Conservation (phyloP, 1,140 invertebrate genomes). For the Olivierus martensii region DNA sequence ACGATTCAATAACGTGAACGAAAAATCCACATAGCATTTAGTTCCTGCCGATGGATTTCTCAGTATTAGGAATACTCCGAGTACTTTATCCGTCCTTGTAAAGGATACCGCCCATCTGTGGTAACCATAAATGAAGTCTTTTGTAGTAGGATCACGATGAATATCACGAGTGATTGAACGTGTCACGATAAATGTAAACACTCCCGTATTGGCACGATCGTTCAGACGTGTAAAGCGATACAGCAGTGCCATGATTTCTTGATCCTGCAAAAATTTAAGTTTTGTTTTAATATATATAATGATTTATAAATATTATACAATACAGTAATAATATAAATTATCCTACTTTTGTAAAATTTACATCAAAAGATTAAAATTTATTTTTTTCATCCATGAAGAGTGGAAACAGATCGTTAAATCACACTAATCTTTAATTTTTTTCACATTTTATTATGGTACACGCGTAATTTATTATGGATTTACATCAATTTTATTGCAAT, state of each 20-base stretch:
- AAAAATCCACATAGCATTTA: conserved; percentile 63
- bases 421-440: too few species aligned
- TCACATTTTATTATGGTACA: too few species aligned
- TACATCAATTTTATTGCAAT: too few species aligned
- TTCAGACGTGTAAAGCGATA: conserved; percentile 70
- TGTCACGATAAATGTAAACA: conserved; percentile 66
- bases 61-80: conserved; percentile 70
- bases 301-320: too few species aligned
- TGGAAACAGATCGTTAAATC: too few species aligned
- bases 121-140: conserved; percentile 71
- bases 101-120: conserved; percentile 77
- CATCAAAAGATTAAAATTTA: too few species aligned
- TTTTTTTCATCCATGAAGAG: too few species aligned
- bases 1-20: conserved; percentile 67
- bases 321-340: too few species aligned
- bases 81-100: conserved; percentile 51
- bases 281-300: too few species aligned
- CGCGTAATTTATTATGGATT: too few species aligned
- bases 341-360: too few species aligned
- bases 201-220: conserved; percentile 57
- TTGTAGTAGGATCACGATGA: conserved; percentile 64
- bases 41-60: conserved; percentile 30
- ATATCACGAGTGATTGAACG: conserved; percentile 60
- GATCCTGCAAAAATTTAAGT: too few species aligned
- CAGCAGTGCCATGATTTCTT: conserved; percentile 53